A percentile compares a stretch with the other conserved stretches of the same genome.
These are phyloP conservation scores for Arenaria interpres DNA, from an alignment of 2,113 vertebrate species.

Conservation along the genomic window DNA sequence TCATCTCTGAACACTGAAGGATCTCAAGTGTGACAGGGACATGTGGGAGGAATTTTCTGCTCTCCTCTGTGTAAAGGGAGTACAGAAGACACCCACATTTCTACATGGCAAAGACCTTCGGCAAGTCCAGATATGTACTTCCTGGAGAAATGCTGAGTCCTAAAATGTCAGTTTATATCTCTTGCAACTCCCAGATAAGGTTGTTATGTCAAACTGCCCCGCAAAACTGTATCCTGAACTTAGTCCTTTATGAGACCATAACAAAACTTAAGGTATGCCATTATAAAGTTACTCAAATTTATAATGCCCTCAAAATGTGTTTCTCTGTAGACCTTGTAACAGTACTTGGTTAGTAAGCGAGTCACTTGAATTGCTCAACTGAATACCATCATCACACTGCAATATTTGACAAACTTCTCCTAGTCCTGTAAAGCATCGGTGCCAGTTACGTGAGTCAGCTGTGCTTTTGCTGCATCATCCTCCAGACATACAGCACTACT, in stretches of 20 bases:
- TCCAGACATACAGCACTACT: background rate
- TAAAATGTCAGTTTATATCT: background rate
- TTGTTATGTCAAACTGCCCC: background rate
- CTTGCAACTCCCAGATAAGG: background rate
- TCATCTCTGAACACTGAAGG: background rate
- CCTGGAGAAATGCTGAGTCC: background rate
- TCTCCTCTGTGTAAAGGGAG: background rate
- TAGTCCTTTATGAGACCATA: background rate
- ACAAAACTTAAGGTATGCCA: background rate
- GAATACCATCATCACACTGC: background rate
- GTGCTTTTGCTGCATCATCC: constrained; percentile 1
- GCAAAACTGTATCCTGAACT: background rate
- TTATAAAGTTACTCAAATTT: background rate
- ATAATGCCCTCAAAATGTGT: background rate
- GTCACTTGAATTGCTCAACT: background rate
- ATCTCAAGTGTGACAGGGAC: background rate
- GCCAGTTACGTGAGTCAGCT: constrained; percentile 39
- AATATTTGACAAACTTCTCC: background rate
- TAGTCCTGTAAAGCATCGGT: background rate
- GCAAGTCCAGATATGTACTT: background rate
- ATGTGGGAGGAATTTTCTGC: background rate
- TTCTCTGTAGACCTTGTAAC: background rate
- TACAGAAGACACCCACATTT: background rate
- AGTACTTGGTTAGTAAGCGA: background rate
- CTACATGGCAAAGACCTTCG: background rate